Evolutionary conservation across 2,797 vertebrate species (phyloP).

Genomic region (Heteromormyrus szaboi): DNA sequence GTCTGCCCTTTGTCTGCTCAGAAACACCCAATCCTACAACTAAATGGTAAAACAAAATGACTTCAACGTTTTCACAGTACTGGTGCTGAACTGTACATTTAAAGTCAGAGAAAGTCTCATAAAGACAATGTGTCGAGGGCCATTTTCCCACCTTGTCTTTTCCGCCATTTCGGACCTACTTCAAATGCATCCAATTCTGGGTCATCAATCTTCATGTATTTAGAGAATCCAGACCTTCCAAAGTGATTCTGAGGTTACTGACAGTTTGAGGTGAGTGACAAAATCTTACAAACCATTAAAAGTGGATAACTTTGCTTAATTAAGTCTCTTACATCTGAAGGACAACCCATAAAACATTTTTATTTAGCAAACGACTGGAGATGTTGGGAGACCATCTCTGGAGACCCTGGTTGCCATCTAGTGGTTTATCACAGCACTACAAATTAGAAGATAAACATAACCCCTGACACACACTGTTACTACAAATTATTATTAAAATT

Average conservation of each 20-base stretch:
- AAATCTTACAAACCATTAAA: not conserved
- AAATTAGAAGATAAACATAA: not conserved
- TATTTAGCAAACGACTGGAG: not conserved
- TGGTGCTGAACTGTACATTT: not conserved
- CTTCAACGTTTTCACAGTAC: not conserved
- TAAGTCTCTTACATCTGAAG: not conserved
- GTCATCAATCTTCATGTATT: slow-evolving; percentile 74
- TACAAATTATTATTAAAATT: not conserved
- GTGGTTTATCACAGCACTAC: not conserved
- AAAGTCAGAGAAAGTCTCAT: not conserved
- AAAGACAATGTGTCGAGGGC: not conserved
- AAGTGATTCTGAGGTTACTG: not conserved
- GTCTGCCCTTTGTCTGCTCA: not conserved
- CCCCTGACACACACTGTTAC: not conserved
- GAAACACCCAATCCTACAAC: not conserved
- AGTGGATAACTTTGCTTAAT: not conserved
- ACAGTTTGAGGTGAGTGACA: not conserved
- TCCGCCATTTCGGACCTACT: not conserved
- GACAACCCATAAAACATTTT: not conserved
- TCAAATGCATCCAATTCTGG: not conserved
- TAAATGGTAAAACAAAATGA: not conserved
- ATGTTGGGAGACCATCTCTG: not conserved
- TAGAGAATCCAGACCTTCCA: slow-evolving; percentile 72
- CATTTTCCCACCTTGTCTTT: not conserved
- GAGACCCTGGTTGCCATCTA: not conserved